Evolutionary conservation across 2,797 vertebrate genomes (phyloP).

Genomic region (Pachyuromys duprasi): DNA sequence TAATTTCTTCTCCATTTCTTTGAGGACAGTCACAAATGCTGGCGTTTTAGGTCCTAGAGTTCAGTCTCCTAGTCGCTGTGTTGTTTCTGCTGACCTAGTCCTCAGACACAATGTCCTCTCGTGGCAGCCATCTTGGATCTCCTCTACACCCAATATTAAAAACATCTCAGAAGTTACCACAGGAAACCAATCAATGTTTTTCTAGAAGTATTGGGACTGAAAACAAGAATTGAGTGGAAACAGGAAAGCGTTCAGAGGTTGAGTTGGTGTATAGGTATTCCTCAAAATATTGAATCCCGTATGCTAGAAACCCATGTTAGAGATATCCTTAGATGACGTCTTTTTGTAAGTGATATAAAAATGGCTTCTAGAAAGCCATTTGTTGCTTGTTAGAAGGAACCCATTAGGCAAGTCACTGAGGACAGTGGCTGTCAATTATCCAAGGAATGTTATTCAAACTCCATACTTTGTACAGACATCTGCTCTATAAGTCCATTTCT

Average conservation of each 20-base stretch:
- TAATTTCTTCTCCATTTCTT: too few relatives aligned
- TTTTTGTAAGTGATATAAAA: slow-evolving; percentile 63
- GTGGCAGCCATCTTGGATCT: too few relatives aligned
- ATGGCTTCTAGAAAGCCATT: slow-evolving; percentile 61
- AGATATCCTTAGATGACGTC: slow-evolving; percentile 52
- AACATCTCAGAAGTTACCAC: slow-evolving; percentile 67
- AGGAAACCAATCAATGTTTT: slow-evolving; percentile 72
- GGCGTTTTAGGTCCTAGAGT: too few relatives aligned
- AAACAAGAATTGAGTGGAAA: slow-evolving; percentile 70
- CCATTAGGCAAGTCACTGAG: slow-evolving; percentile 3
- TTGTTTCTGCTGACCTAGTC: too few relatives aligned
- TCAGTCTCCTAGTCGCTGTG: too few relatives aligned
- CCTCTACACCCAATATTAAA: slow-evolving; percentile 60
- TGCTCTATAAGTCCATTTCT: neutral
- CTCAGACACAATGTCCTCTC: too few relatives aligned
- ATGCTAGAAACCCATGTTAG: slow-evolving; percentile 46
- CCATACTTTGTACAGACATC: neutral
- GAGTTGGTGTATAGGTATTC: slow-evolving; percentile 69
- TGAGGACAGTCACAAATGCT: too few relatives aligned
- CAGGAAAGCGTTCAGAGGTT: slow-evolving; percentile 66
- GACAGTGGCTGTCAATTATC: neutral
- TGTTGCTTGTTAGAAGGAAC: slow-evolving; percentile 49
- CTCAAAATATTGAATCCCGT: slow-evolving; percentile 68
- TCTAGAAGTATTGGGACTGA: slow-evolving; percentile 70
- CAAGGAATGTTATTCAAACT: neutral